phyloP scores from a whole-genome alignment of 2,797 vertebrate genomes.

The Naso thynnoides region DNA sequence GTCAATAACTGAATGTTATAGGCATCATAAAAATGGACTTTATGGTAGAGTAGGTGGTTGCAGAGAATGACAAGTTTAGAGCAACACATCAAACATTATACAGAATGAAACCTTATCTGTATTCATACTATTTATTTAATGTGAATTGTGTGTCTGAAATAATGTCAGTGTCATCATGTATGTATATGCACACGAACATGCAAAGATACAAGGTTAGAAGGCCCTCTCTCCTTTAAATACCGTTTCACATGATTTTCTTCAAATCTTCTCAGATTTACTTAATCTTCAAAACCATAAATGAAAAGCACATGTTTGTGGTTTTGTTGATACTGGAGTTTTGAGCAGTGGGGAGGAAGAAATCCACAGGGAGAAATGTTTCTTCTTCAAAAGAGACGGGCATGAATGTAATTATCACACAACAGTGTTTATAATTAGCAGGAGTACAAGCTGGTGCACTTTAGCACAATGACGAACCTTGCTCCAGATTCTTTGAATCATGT shows the following conservation, averaged over 20 bases:
- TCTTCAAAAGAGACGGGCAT: constrained; percentile 59
- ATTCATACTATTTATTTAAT: background rate
- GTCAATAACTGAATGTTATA: background rate
- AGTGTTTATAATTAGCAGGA: constrained; percentile 64
- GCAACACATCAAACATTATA: background rate
- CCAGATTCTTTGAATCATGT: constrained; percentile 54
- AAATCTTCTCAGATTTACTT: constrained; percentile 18
- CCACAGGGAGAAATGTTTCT: constrained; percentile 54
- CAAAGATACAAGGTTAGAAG: constrained; percentile 1
- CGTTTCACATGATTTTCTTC: constrained; percentile 12
- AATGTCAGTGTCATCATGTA: background rate
- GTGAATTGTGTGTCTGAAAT: background rate
- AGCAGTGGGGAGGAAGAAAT: constrained; percentile 36
- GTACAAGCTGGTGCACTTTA: constrained; percentile 48
- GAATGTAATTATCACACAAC: constrained; percentile 68
- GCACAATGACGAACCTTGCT: constrained; percentile 40
- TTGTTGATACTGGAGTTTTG: constrained; percentile 31
- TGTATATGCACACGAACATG: constrained; percentile 6
- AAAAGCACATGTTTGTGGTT: constrained; percentile 43
- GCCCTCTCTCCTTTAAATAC: constrained; percentile 29
- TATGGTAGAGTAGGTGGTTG: background rate
- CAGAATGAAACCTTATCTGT: background rate
- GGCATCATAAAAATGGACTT: background rate
- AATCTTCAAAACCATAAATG: constrained; percentile 17
- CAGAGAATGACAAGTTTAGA: background rate